A percentile compares a stretch with the other conserved stretches of the same genome.
Conservation (phyloP, 1,140 invertebrate species). For the Vanessa atalanta region DNA sequence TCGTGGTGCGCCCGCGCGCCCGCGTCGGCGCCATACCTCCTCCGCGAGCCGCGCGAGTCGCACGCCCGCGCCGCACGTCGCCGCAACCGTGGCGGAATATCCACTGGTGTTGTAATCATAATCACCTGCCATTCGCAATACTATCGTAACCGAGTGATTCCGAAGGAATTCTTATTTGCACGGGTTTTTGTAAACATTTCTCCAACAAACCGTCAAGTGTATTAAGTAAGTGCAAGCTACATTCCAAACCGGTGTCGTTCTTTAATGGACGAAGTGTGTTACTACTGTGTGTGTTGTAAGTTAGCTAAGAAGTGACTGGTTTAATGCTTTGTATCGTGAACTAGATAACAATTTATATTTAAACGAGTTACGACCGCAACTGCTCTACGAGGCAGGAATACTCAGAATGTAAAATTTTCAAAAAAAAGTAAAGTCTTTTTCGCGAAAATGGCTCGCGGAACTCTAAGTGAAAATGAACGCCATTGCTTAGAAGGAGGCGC, state of each 20-base stretch:
- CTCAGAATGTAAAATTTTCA: conserved; percentile 61
- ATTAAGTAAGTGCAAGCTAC: conserved; percentile 72
- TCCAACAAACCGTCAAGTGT: conserved; percentile 51
- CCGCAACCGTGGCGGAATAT: conserved; percentile 42
- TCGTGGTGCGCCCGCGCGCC: conserved; percentile 45
- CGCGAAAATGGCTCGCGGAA: conserved; percentile 70
- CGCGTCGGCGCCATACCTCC: conserved; percentile 51
- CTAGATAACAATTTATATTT: conserved; percentile 32
- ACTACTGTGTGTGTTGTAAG: conserved; percentile 66
- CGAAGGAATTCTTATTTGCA: conserved; percentile 45
- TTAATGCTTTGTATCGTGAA: conserved; percentile 49
- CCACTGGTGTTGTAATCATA: conserved; percentile 49
- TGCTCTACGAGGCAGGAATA: conserved; percentile 25
- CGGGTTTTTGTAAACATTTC: conserved; percentile 49
- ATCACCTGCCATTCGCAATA: conserved; percentile 40
- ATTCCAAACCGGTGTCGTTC: conserved; percentile 79
- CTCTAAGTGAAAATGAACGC: conserved; percentile 72
- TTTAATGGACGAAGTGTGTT: conserved; percentile 71
- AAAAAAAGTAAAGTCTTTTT: conserved; percentile 32
- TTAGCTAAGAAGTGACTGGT: conserved; percentile 59
- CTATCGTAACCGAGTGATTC: conserved; percentile 43
- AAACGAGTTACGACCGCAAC: conserved; percentile 6
- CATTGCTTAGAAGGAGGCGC: conserved; percentile 62
- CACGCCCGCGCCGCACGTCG: conserved; percentile 40
- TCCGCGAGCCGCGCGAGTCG: conserved; percentile 42